Conservation (phyloP, 2,888 invertebrate species). For the Tyria jacobaeae region DNA sequence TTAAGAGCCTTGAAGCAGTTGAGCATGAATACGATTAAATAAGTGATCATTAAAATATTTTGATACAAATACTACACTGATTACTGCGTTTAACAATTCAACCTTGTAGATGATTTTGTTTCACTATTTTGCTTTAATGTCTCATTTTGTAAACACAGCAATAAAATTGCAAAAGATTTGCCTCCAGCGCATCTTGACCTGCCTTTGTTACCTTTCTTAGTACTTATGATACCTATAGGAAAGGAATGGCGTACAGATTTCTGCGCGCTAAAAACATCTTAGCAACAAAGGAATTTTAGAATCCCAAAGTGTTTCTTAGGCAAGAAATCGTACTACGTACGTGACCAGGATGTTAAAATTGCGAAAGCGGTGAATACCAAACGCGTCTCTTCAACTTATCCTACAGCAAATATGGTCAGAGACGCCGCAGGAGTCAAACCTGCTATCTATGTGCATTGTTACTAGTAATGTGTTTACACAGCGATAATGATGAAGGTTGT, state of each 20-base stretch:
- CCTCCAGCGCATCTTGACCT: slow-evolving; percentile 23
- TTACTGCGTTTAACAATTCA: slow-evolving; percentile 31
- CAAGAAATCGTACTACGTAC: slow-evolving; percentile 70
- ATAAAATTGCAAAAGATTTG: slow-evolving; percentile 23
- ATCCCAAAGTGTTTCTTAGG: slow-evolving; percentile 59
- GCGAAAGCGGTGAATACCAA: slow-evolving; percentile 59
- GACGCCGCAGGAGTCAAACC: slow-evolving; percentile 54
- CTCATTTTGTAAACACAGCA: slow-evolving; percentile 42
- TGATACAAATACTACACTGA: slow-evolving; percentile 47
- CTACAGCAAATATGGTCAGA: slow-evolving; percentile 66
- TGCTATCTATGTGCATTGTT: slow-evolving; percentile 49
- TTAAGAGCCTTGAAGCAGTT: slow-evolving; percentile 57
- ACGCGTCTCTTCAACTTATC: slow-evolving; percentile 62
- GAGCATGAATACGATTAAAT: slow-evolving; percentile 61
- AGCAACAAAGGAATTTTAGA: slow-evolving; percentile 67
- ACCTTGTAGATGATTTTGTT: slow-evolving; percentile 28
- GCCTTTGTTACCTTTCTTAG: slow-evolving; percentile 24
- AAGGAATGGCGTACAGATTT: slow-evolving; percentile 12
- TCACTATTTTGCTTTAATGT: slow-evolving; percentile 39
- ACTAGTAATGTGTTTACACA: slow-evolving; percentile 38
- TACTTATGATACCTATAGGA: too few species aligned
- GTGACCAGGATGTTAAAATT: slow-evolving; percentile 67
- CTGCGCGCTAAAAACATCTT: slow-evolving; percentile 52
- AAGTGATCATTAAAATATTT: slow-evolving; percentile 69
- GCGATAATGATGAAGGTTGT: slow-evolving; percentile 41